Evolutionary conservation across 2,888 invertebrate species (phyloP).

Genomic region (Gymnoscelis rufifasciata): DNA sequence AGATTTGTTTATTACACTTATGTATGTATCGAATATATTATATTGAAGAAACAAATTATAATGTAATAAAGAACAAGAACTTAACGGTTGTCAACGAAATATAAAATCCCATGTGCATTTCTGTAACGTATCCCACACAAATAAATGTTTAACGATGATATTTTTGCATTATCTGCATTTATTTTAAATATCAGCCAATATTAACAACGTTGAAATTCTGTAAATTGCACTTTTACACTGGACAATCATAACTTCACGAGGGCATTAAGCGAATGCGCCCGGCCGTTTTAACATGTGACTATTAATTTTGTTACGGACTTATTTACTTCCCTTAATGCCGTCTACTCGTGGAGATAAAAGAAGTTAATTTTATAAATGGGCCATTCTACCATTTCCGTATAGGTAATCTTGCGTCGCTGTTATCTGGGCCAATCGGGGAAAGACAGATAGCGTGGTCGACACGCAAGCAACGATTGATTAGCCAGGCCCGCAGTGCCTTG

Average conservation of each 20-base stretch:
- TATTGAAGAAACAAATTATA: no score
- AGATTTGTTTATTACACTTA: no score
- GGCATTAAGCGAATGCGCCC: conserved; percentile 28
- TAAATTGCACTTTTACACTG: conserved; percentile 23
- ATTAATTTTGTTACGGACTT: conserved; percentile 61
- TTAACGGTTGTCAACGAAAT: background rate
- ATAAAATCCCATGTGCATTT: conserved; percentile 2
- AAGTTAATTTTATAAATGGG: conserved; percentile 76
- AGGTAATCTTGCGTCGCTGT: conserved; percentile 71
- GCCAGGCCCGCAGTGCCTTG: conserved; percentile 67
- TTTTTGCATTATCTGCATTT: conserved; percentile 22
- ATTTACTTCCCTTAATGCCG: conserved; percentile 64
- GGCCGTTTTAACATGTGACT: conserved; percentile 46
- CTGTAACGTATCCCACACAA: conserved; percentile 4
- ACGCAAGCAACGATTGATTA: conserved; percentile 78
- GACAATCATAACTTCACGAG: conserved; percentile 17
- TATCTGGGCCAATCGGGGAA: conserved; percentile 72
- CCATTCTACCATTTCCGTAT: conserved; percentile 69
- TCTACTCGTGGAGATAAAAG: conserved; percentile 70
- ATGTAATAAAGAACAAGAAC: no score
- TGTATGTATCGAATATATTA: no score
- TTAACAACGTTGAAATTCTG: conserved; percentile 23
- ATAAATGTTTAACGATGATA: conserved; percentile 14
- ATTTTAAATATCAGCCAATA: conserved; percentile 19
- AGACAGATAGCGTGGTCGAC: conserved; percentile 76